phyloP scores from a whole-genome alignment of 1,140 invertebrate species.

The Solenopsis fugax region DNA sequence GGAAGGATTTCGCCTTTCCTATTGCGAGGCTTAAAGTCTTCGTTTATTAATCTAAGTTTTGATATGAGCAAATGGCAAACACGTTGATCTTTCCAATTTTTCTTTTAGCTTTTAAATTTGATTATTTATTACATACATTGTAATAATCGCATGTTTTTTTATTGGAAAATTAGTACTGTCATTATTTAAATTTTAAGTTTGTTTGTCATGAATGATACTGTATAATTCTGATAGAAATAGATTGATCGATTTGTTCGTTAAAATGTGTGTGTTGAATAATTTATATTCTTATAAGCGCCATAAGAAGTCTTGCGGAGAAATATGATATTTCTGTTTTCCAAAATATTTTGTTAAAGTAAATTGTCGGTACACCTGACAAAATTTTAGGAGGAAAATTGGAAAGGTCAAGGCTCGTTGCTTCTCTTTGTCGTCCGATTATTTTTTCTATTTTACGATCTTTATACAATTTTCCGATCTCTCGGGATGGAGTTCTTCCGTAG shows the following conservation, averaged over 20 bases:
- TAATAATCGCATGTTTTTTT: not conserved
- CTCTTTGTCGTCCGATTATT: conserved; percentile 60
- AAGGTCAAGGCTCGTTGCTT: conserved; percentile 78
- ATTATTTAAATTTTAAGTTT: conserved; percentile 16
- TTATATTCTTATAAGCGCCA: not conserved
- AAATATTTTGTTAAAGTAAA: not conserved
- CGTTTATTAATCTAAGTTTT: conserved; percentile 77
- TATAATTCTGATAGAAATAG: not conserved
- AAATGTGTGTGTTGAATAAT: conserved; percentile 5
- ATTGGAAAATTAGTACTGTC: not conserved
- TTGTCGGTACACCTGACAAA: not conserved
- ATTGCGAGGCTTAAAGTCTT: conserved; percentile 71
- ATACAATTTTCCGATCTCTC: conserved; percentile 75
- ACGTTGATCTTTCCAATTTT: conserved; percentile 81
- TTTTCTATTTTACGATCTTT: conserved; percentile 56
- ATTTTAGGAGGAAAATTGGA: conserved; percentile 72
- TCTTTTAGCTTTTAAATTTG: not conserved
- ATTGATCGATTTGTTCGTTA: not conserved
- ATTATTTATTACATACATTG: not conserved
- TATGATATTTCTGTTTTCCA: not conserved
- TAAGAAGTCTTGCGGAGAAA: not conserved
- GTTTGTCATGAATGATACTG: not conserved
- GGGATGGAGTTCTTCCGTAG: conserved; percentile 80
- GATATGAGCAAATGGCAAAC: conserved; percentile 84
- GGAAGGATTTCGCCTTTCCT: conserved; percentile 51